Evolutionary conservation across 2,888 invertebrate genomes (phyloP), one percentile per base, ranked within the genome.

Genomic region (Synergus gifuensis): DNA sequence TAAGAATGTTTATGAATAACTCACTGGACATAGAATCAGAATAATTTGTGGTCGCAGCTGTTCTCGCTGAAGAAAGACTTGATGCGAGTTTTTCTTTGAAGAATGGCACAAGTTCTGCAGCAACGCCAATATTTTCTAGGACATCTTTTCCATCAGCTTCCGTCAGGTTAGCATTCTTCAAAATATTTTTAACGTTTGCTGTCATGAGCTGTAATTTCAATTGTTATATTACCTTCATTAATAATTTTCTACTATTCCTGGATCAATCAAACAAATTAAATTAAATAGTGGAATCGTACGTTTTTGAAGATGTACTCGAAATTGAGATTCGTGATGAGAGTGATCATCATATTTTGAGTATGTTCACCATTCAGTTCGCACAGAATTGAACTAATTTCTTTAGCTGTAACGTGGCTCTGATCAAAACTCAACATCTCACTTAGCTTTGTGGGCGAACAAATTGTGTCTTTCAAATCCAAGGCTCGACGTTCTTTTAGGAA

Each of bases 111-210:
- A 94, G 85, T 8, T 92, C 89, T 0, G 93, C 91, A 87, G 93
- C 93, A 12, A 92, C 89, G 0, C 93, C 92, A 42, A 93, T 90
- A 80, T 92, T 91, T 0, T 90, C 87, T 22, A 94, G 83, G 0
- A 94, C 92, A 0, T 84, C 81, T 40, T 92, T 88, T 0, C 94
- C 94, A 73, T 94, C 93, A 0, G 89, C 86, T 66, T 91, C 89
- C 0, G 93, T 93, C 67, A 94, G 87, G 85, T 93, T 93, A 0
- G 94, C 93, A 0, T 94, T 93, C 0, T 88, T 81, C 87, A 93
- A 92, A 16, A 94, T 92, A 81, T 93, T 93, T 2, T 90, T 88
- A 0, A 94, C 91, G 4, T 94, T 91, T 0, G 90, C 90, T 12
- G 90, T 89, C 89, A 93, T 93, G 1, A 94, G 88, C 94, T 94